Conservation (phyloP, 2,113 vertebrate species). For the Campylorhamphus procurvoides region DNA sequence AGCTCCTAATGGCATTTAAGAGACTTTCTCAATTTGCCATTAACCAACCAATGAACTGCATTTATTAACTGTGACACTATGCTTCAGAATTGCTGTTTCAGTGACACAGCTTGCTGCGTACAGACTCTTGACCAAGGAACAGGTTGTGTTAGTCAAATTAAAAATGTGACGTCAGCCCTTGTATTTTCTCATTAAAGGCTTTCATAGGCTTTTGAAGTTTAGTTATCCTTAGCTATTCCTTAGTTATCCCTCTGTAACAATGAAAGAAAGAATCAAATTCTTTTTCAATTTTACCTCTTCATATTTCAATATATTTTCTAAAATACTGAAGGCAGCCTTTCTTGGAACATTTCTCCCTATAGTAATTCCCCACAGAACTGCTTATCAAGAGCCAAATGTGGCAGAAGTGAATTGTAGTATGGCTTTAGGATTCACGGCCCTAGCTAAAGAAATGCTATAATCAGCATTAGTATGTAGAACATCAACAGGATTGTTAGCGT, state of each 20-base stretch:
- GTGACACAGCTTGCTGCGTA: neutral
- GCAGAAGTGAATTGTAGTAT: neutral
- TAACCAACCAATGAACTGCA: neutral
- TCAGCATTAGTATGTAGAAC: neutral
- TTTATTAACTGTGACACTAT: neutral
- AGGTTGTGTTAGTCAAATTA: neutral
- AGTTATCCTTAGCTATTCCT: neutral
- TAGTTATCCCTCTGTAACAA: neutral
- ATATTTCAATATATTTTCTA: neutral
- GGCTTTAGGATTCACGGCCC: neutral
- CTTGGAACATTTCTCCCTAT: neutral
- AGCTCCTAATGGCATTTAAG: neutral
- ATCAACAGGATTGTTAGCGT: neutral
- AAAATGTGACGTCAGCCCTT: neutral
- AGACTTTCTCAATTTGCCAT: neutral
- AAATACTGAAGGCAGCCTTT: neutral
- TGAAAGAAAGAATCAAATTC: neutral
- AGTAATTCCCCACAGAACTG: neutral
- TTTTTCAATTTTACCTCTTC: neutral
- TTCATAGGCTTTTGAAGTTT: neutral
- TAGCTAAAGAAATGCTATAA: neutral
- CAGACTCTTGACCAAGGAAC: neutral
- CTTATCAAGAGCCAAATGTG: neutral
- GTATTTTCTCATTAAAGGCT: neutral
- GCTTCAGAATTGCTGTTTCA: neutral